phyloP scores from a whole-genome alignment of 2,113 vertebrate genomes.

The Pelvicachromis taeniatus region DNA sequence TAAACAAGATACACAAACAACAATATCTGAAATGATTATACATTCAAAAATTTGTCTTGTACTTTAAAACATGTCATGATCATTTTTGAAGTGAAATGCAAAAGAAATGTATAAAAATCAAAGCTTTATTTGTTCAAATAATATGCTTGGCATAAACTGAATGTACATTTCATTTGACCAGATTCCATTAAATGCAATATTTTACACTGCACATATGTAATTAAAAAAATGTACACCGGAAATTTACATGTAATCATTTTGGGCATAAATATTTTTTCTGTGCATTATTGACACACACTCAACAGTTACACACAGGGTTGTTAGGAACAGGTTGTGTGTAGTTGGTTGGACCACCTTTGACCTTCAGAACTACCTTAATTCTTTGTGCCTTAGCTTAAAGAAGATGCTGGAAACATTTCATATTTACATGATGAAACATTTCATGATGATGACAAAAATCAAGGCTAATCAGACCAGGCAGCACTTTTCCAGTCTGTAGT shows the following conservation, averaged over 20 bases:
- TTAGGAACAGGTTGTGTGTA: neutral
- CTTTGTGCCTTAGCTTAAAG: neutral
- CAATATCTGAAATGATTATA: neutral
- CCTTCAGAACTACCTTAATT: neutral
- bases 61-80: neutral
- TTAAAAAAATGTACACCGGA: neutral
- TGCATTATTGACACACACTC: neutral
- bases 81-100: neutral
- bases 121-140: neutral
- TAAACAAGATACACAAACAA: neutral
- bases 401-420: neutral
- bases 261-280: neutral
- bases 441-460: neutral
- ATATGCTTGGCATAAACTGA: neutral
- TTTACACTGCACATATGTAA: neutral
- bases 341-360: neutral
- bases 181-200: neutral
- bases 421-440: too few relatives aligned
- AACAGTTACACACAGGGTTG: neutral
- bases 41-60: neutral
- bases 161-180: neutral
- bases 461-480: neutral
- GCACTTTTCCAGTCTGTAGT: neutral
- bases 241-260: neutral
- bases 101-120: neutral